These are phyloP conservation scores for Isaurus tuberculatus DNA, from an alignment of 92 coral and sea anemone species.

Conservation along the genomic window DNA sequence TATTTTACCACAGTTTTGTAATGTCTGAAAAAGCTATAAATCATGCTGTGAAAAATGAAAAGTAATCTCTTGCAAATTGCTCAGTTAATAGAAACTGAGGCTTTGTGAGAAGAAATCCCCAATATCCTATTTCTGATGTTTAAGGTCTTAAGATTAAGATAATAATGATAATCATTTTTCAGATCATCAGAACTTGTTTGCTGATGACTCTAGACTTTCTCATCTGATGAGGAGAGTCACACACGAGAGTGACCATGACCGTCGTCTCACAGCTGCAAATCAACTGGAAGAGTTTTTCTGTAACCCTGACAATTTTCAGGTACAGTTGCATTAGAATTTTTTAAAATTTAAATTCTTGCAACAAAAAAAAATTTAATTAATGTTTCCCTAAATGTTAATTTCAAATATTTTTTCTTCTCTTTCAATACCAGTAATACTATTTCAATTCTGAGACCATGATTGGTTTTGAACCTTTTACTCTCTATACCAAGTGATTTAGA, in stretches of 20 bases:
- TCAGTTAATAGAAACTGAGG: no score
- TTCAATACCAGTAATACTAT: no score
- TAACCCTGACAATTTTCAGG: conserved; percentile 87
- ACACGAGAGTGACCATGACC: conserved; percentile 88
- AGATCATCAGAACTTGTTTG: conserved; percentile 89
- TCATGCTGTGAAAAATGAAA: no score
- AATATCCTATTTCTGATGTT: background rate
- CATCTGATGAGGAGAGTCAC: conserved; percentile 83
- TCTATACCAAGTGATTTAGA: no score
- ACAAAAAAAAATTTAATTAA: background rate
- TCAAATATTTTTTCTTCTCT: no score
- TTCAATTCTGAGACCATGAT: no score
- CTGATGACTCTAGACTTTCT: conserved; percentile 94
- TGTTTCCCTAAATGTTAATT: no score
- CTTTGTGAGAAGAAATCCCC: background rate
- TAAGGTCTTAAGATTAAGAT: background rate
- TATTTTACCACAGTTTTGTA: no score
- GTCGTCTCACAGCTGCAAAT: conserved; percentile 86
- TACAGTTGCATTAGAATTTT: background rate
- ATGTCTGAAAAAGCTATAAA: no score
- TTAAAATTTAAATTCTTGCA: no score
- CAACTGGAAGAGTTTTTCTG: conserved; percentile 95
- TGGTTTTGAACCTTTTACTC: no score
- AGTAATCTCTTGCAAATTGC: no score
- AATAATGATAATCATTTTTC: background rate